Conservation (phyloP, 2,888 invertebrate species). For the Phaonia tiefii region DNA sequence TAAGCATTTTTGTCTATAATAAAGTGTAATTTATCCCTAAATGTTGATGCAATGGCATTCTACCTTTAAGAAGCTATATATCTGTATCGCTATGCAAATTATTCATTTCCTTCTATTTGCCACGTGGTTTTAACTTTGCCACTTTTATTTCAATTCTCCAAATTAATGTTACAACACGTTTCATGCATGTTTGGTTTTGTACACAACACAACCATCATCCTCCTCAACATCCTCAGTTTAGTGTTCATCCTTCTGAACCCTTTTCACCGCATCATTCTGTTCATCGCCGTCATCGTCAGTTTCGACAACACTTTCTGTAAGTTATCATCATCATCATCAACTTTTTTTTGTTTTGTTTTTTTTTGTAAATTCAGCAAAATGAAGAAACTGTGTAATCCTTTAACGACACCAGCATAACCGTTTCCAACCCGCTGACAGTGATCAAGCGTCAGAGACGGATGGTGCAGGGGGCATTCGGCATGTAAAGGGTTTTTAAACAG, state of each 20-base stretch:
- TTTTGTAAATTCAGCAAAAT: background rate
- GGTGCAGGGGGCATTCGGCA: no score
- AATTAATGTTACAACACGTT: constrained; percentile 32
- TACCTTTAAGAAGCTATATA: no score
- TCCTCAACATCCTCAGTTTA: background rate
- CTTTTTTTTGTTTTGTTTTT: background rate
- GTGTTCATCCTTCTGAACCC: no score
- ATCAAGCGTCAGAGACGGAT: no score
- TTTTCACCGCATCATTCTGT: background rate
- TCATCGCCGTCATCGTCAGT: background rate
- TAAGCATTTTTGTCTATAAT: no score
- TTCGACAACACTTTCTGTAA: background rate
- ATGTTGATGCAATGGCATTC: no score
- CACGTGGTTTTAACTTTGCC: constrained; percentile 26
- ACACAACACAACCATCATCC: background rate
- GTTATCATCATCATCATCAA: background rate
- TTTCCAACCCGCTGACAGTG: no score
- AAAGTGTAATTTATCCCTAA: no score
- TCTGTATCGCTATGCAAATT: no score
- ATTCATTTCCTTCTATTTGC: constrained; percentile 23
- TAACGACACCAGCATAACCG: no score
- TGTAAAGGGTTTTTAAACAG: no score
- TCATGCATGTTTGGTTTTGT: background rate
- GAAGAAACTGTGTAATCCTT: constrained; percentile 1
- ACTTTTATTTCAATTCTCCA: constrained; percentile 32